Percentiles rank a stretch among this genome's conserved stretches.
phyloP scores from a whole-genome alignment of 2,888 invertebrate genomes.

The Antheraea assamensis region DNA sequence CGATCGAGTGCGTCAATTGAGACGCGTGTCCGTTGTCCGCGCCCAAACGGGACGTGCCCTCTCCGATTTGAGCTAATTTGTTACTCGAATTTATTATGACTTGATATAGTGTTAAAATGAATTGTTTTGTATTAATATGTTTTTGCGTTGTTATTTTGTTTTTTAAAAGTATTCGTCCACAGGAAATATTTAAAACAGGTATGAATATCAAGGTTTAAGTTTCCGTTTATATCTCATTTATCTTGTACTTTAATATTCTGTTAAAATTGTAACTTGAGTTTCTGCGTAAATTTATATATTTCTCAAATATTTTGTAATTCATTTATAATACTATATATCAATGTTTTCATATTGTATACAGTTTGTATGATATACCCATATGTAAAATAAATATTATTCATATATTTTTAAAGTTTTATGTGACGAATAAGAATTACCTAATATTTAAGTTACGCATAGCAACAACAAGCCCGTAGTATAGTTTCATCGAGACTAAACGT shows the following conservation, averaged over 20 bases:
- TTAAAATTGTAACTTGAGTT: not conserved
- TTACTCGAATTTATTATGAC: constrained; percentile 48
- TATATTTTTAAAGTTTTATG: too few relatives aligned
- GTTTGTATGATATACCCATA: too few relatives aligned
- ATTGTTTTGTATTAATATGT: constrained; percentile 35
- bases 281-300: not conserved
- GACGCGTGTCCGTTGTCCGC: constrained; percentile 73
- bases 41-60: constrained; percentile 61
- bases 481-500: too few relatives aligned
- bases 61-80: constrained; percentile 53
- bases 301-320: not conserved
- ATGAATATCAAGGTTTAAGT: constrained; percentile 30
- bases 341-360: too few relatives aligned
- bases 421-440: too few relatives aligned
- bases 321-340: too few relatives aligned
- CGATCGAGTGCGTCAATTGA: constrained; percentile 74
- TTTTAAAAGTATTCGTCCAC: constrained; percentile 46
- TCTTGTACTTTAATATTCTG: not conserved
- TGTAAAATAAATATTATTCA: too few relatives aligned
- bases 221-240: not conserved
- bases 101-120: constrained; percentile 48
- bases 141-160: constrained; percentile 46
- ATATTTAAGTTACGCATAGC: too few relatives aligned
- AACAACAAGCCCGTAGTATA: too few relatives aligned
- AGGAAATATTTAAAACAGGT: constrained; percentile 61